Conservation (phyloP, 2,113 vertebrate genomes). For the Centropus bengalensis region DNA sequence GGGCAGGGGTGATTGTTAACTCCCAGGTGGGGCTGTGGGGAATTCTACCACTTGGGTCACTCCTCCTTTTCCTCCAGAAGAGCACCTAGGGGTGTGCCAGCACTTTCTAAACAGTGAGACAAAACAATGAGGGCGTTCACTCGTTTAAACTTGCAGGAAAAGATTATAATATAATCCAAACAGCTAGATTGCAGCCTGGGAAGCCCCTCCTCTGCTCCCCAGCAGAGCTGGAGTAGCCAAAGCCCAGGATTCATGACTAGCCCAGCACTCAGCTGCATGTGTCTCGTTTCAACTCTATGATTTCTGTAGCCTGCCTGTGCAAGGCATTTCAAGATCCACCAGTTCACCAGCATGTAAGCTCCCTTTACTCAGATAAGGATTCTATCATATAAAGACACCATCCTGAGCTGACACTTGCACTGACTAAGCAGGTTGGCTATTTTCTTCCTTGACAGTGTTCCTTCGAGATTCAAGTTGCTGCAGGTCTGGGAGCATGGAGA, state of each 20-base stretch:
- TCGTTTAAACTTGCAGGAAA: background rate
- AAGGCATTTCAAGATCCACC: background rate
- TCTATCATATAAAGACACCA: background rate
- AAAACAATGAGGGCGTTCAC: background rate
- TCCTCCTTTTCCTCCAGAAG: background rate
- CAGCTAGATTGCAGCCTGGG: background rate
- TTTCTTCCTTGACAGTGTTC: background rate
- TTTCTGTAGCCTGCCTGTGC: background rate
- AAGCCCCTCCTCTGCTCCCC: background rate
- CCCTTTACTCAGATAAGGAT: background rate
- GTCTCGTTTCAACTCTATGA: fast-evolving
- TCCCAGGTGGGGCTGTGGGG: background rate
- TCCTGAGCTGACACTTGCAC: background rate
- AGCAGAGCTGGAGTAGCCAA: background rate
- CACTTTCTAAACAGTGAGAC: fast-evolving
- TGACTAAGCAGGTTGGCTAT: background rate
- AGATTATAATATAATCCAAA: background rate
- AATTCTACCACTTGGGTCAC: background rate
- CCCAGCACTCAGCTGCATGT: fast-evolving
- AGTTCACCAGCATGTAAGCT: background rate
- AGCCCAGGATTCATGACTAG: fast-evolving
- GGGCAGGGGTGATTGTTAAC: background rate
- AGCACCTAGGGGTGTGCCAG: fast-evolving
- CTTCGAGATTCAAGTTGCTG: background rate
- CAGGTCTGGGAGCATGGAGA: background rate